These are phyloP conservation scores for Liposcelis brunnea DNA, from an alignment of 2,888 invertebrate genomes.

Conservation along the genomic window DNA sequence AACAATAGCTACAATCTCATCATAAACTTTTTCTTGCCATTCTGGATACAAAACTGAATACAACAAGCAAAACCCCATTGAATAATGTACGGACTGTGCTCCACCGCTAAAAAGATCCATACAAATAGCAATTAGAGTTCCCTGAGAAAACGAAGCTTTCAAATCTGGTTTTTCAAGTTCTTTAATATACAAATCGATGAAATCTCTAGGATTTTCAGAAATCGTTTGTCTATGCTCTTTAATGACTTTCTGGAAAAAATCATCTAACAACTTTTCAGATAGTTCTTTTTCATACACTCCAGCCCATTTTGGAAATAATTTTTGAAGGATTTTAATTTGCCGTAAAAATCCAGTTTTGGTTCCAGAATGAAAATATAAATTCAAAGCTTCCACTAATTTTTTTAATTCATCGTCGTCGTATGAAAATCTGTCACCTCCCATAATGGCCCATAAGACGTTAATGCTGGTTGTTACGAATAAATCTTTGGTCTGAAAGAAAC, in stretches of 20 bases:
- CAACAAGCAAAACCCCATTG: slow-evolving; percentile 16
- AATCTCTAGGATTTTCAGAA: slow-evolving; percentile 16
- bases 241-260: slow-evolving; percentile 14
- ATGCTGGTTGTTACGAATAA: background rate
- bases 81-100: slow-evolving; percentile 16
- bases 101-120: slow-evolving; percentile 18
- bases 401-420: no score
- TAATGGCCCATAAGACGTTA: background rate
- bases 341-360: no score
- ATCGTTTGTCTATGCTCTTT: slow-evolving; percentile 15
- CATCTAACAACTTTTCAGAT: no score
- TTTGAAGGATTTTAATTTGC: no score
- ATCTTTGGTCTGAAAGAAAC: no score
- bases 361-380: no score
- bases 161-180: slow-evolving; percentile 14
- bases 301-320: no score
- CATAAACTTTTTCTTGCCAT: slow-evolving; percentile 16
- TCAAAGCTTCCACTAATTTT: background rate
- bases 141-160: slow-evolving; percentile 12
- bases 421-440: no score
- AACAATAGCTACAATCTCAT: slow-evolving; percentile 16
- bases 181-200: slow-evolving; percentile 17
- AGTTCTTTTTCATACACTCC: no score
- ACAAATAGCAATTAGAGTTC: slow-evolving; percentile 14
- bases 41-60: slow-evolving; percentile 17